Evolutionary conservation across 2,113 vertebrate species (phyloP), one percentile per base, ranked within the genome.

Genomic region (Pantherophis guttatus): DNA sequence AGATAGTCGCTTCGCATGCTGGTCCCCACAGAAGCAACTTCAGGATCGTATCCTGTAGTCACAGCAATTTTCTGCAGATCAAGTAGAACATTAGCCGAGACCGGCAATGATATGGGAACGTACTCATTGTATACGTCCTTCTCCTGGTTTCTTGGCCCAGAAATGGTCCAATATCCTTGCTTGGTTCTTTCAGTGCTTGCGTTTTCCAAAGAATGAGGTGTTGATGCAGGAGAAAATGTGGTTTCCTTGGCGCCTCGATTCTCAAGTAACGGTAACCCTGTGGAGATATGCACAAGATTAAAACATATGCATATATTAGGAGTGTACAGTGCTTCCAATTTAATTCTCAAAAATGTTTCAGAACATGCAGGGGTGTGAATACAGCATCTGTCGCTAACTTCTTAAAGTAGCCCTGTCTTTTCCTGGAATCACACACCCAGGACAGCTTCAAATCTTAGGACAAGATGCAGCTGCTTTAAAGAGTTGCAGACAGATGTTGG

Each of bases 221-320:
- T 44, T 0, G 92, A 39, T n/a, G 13, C 50, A 0, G 13, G 85
- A 3, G 19, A 0, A 0, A 91, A 3, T 4, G n/a, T 88, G 0
- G 10, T 86, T 50, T 54, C 54, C 8, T 19, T 50, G 3, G 23
- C 48, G 48, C 50, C 55, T 48, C 0, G 89, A 44, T 24, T 26
- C 91, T 90, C 91, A 94, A 95, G 96, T 93, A 96, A 90, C 23
- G 91, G 85, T 97, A 97, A 97, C 96, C 97, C 98, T 98, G 96
- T 94, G 94, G 97, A 93, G 95, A 96, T 91, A 96, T 94, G 62
- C 24, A 23, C n/a, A 54, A 3, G 13, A 17, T 94, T 95, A 81
- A 81, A 44, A 44, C 75, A 44, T 21, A 21, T 39, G 33, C 33
- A 44, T 81, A 21, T 44, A 21, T 81, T 81, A 81, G 70, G 70